Evolutionary conservation across 1,140 invertebrate species (phyloP).

Genomic region (Ceratoteleas bidentatus): DNA sequence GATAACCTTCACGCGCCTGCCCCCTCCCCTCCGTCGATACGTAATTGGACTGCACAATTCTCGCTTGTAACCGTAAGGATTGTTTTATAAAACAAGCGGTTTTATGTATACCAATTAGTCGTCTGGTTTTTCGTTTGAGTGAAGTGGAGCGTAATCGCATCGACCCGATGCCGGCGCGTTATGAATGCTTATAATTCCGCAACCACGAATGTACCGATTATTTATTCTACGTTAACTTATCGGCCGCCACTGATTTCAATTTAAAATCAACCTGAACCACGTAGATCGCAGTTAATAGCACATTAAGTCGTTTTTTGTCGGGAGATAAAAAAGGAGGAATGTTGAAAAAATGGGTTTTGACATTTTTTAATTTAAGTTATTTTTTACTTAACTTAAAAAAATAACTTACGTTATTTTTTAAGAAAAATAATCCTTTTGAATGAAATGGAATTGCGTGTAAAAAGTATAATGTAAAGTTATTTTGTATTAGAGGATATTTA

Average conservation of each 20-base stretch:
- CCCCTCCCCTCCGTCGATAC: slow-evolving; percentile 47
- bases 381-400: too few species aligned
- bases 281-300: not conserved
- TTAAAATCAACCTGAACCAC: slow-evolving; percentile 5
- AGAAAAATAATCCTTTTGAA: too few species aligned
- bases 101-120: slow-evolving; percentile 14
- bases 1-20: slow-evolving; percentile 71
- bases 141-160: slow-evolving; percentile 7
- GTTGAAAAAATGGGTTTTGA: not conserved
- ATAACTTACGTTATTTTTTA: too few species aligned
- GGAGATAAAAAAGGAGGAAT: not conserved
- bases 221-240: slow-evolving; percentile 7
- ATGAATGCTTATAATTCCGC: slow-evolving; percentile 5
- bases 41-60: slow-evolving; percentile 67
- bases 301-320: not conserved
- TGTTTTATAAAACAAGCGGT: slow-evolving; percentile 13
- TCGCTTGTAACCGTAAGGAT: slow-evolving; percentile 39
- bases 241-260: not conserved
- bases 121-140: not conserved
- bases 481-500: too few species aligned
- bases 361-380: too few species aligned
- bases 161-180: not conserved
- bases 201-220: slow-evolving; percentile 7
- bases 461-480: too few species aligned
- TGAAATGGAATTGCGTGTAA: too few species aligned